Base-by-base conservation (phyloP, 2,113 vertebrate species). In the Mustela lutreola region DNA sequence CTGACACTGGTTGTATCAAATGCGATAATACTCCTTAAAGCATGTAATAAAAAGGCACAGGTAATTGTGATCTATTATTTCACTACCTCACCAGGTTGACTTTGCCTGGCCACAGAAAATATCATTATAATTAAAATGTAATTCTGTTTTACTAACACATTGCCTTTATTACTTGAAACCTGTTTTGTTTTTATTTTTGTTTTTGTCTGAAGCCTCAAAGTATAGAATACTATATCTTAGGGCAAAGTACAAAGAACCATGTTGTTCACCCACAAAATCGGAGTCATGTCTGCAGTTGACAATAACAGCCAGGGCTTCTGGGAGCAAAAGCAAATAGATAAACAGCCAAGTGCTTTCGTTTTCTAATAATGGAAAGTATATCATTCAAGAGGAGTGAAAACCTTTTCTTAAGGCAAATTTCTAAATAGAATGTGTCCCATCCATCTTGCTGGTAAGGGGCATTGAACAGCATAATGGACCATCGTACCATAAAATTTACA, bases 401-500 rank as follows among this genome's bases (percentile, higher is more conserved):
- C 80, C 53, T 91, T 87, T 92, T 86, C 88, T 80, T 36, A 81
- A 80, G 88, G 93, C 87, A 85, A 48, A 53, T 97, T 84, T 94
- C 89, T 73, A 56, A 78, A 58, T 58, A 82, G 78, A 91, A 21
- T 60, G 42, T 42, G 42, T n/a, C 33, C 73, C 76, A 63, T 93
- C 81, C 90, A 36, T 96, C 96, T 97, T 95, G 79, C 94, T 84
- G 8, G n/a, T 81, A 80, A 87, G 81, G 83, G 56, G 65, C 39
- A 14, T 56, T 83, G 84, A 82, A 58, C 83, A 90, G 84, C 63
- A 87, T 81, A 71, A 89, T 80, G 88, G 65, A n/a, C 65, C 76
- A n/a, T n/a, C 65, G 70, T 73, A 53, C 82, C 50, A 86, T 79
- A 48, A 91, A 86, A 92, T 56, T 83, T 65, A 78, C 1, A 81